These are phyloP conservation scores for Caligus rogercresseyi DNA, from an alignment of 1,140 invertebrate species.

Conservation along the genomic window DNA sequence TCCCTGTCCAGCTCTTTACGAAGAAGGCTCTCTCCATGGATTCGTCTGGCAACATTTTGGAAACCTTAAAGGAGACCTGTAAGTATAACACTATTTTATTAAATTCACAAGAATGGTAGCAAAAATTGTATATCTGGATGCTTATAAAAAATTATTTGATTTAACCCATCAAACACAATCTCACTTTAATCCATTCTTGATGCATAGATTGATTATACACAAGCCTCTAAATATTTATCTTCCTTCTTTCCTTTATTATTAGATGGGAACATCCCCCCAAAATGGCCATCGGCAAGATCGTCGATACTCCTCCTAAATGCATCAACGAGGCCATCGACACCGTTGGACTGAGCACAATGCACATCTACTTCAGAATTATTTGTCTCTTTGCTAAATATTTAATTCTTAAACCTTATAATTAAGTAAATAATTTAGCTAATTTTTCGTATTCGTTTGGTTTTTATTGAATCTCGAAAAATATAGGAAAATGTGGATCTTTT, in stretches of 20 bases:
- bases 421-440: too few species aligned
- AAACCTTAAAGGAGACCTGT: neutral
- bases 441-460: too few species aligned
- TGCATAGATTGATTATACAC: neutral
- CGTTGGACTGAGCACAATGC: conserved; percentile 18
- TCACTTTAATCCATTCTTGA: too few species aligned
- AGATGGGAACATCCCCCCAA: conserved; percentile 1
- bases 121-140: neutral
- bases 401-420: too few species aligned
- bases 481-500: too few species aligned
- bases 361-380: conserved; percentile 12
- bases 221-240: too few species aligned
- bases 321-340: neutral
- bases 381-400: conserved; percentile 9
- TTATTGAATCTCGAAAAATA: too few species aligned
- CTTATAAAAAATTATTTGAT: too few species aligned
- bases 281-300: conserved; percentile 6
- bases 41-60: conserved; percentile 18
- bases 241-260: neutral
- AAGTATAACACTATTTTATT: too few species aligned
- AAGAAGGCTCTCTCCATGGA: conserved; percentile 7
- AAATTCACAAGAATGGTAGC: too few species aligned
- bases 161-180: too few species aligned
- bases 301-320: conserved; percentile 13
- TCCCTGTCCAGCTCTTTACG: conserved; percentile 14